Conservation (phyloP, 2,113 vertebrate species). For the Catagonus wagneri region DNA sequence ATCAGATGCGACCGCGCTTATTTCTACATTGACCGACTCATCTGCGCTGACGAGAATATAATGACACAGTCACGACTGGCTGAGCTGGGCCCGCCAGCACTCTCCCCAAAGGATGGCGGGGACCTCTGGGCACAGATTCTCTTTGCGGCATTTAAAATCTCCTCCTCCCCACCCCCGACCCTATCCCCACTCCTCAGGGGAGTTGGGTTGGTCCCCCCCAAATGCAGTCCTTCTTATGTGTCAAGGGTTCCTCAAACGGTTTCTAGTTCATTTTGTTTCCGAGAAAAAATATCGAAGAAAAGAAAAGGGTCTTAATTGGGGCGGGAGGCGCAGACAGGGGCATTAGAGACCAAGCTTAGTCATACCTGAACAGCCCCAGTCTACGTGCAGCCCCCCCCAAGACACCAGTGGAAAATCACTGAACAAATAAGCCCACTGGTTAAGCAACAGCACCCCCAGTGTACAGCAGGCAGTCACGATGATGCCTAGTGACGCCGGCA, state of each 20-base stretch:
- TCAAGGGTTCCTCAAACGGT: background rate
- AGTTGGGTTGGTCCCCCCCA: background rate
- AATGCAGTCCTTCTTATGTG: background rate
- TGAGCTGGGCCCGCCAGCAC: background rate
- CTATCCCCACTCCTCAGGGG: background rate
- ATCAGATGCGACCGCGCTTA: background rate
- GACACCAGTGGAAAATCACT: slow-evolving; percentile 56
- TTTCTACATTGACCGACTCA: background rate
- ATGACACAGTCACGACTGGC: slow-evolving; percentile 27
- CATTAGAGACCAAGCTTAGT: background rate
- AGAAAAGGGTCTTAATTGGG: background rate
- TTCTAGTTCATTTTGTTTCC: background rate
- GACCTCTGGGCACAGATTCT: background rate
- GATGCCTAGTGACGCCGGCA: background rate
- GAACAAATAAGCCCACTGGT: background rate
- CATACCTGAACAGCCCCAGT: background rate
- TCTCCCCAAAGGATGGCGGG: background rate
- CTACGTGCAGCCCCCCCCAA: background rate
- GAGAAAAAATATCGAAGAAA: background rate
- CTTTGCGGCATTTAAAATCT: background rate
- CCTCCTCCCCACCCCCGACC: background rate
- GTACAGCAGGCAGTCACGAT: background rate
- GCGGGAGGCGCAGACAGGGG: rapidly evolving
- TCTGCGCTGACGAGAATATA: background rate
- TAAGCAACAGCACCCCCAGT: slow-evolving; percentile 63